phyloP scores from a whole-genome alignment of 1,140 invertebrate genomes.

The Drepana arcuata region DNA sequence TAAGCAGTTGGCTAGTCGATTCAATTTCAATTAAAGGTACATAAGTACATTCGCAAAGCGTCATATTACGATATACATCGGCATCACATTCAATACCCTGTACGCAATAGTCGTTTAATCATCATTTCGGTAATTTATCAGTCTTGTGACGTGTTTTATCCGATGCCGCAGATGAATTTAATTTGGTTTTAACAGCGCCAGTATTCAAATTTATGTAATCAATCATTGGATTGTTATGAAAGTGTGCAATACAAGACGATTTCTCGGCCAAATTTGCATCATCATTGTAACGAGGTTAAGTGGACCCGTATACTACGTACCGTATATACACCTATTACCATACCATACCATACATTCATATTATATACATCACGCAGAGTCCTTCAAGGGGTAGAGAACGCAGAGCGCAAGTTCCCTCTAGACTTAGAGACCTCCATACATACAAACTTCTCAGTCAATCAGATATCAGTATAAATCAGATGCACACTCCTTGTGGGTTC shows the following conservation, averaged over 20 bases:
- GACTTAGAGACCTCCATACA: no score
- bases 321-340: no score
- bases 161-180: conserved; percentile 62
- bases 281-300: conserved; percentile 44
- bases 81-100: conserved; percentile 11
- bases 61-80: conserved; percentile 19
- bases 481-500: no score
- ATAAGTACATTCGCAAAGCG: conserved; percentile 9
- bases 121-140: conserved; percentile 65
- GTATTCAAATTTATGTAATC: conserved; percentile 70
- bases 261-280: conserved; percentile 65
- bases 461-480: no score
- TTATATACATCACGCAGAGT: no score
- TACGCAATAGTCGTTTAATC: conserved; percentile 49
- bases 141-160: conserved; percentile 54
- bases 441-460: no score
- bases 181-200: conserved; percentile 59
- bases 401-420: no score
- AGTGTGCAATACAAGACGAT: conserved; percentile 61
- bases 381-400: no score
- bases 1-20: conserved; percentile 4
- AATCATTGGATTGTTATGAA: conserved; percentile 68
- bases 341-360: no score
- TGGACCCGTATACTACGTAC: no score
- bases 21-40: conserved; percentile 20